A percentile compares a stretch with the other conserved stretches of the same genome.
These are phyloP conservation scores for Tenebrosternarchus preto DNA, from an alignment of 2,113 vertebrate species.

Conservation along the genomic window DNA sequence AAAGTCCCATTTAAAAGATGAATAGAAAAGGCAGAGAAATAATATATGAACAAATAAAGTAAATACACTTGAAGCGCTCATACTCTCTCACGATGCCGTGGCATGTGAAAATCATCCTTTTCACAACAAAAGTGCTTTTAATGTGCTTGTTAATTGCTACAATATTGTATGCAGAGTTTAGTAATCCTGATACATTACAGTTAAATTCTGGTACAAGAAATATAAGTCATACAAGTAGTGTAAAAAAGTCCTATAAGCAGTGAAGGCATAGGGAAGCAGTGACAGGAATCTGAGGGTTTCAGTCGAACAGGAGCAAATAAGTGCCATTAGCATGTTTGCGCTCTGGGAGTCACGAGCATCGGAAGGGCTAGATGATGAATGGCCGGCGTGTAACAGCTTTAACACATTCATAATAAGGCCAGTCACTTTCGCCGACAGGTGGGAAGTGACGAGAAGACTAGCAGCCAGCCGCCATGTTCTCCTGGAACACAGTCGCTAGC, in stretches of 20 bases:
- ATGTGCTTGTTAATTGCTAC: no score
- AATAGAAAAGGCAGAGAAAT: slow-evolving; percentile 2
- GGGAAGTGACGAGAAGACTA: slow-evolving; percentile 30
- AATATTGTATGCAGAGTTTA: no score
- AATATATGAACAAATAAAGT: slow-evolving; percentile 19
- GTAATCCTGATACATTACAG: no score
- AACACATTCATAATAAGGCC: slow-evolving; percentile 34
- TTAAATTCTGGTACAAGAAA: no score
- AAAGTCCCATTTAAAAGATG: slow-evolving; percentile 37
- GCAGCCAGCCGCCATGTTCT: not conserved
- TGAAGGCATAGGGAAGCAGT: not conserved
- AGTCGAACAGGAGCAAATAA: slow-evolving; percentile 16
- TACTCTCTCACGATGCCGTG: no score
- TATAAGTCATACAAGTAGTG: not conserved
- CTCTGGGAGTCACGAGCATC: not conserved
- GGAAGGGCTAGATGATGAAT: slow-evolving; percentile 37
- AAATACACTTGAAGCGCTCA: not conserved
- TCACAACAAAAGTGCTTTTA: no score
- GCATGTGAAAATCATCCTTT: no score
- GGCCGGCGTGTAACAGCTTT: slow-evolving; percentile 24
- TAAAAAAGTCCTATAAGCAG: not conserved
- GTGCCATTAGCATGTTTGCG: not conserved
- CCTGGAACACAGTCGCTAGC: slow-evolving; percentile 5
- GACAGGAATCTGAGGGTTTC: not conserved
- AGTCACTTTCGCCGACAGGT: slow-evolving; percentile 38